These are phyloP conservation scores for Pomatorhinus ruficollis DNA, from an alignment of 2,113 vertebrate genomes.

Conservation along the genomic window DNA sequence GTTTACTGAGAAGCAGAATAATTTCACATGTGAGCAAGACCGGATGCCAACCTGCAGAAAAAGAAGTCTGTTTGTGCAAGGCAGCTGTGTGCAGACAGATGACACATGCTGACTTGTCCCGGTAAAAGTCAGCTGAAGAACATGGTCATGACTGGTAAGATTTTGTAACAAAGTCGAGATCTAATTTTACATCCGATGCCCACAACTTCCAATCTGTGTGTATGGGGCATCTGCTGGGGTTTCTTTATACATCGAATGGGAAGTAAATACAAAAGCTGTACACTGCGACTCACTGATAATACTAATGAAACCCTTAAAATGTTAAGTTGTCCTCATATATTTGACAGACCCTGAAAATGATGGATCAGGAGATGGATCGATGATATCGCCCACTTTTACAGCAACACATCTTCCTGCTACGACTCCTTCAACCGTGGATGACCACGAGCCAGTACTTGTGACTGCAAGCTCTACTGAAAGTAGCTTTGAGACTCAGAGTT, in stretches of 20 bases:
- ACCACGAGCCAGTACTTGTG: background rate
- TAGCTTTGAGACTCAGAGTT: background rate
- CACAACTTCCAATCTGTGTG: background rate
- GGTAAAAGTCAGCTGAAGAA: background rate
- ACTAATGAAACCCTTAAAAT: background rate
- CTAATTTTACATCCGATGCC: background rate
- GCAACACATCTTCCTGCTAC: background rate
- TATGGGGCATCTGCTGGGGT: background rate
- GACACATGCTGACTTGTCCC: accelerated
- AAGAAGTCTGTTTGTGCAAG: background rate
- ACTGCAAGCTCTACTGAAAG: background rate
- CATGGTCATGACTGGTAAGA: background rate
- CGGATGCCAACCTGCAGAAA: background rate
- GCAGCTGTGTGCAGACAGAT: background rate
- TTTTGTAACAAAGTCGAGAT: background rate
- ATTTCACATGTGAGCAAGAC: background rate
- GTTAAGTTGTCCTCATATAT: background rate
- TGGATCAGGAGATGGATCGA: conserved; percentile 11
- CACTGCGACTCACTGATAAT: background rate
- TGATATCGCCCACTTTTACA: background rate
- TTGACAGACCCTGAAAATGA: conserved; percentile 28
- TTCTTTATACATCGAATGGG: background rate
- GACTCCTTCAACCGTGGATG: accelerated
- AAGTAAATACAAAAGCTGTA: background rate
- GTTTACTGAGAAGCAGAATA: background rate